phyloP scores from a whole-genome alignment of 2,113 vertebrate genomes.

The Ceyx margarethae region DNA sequence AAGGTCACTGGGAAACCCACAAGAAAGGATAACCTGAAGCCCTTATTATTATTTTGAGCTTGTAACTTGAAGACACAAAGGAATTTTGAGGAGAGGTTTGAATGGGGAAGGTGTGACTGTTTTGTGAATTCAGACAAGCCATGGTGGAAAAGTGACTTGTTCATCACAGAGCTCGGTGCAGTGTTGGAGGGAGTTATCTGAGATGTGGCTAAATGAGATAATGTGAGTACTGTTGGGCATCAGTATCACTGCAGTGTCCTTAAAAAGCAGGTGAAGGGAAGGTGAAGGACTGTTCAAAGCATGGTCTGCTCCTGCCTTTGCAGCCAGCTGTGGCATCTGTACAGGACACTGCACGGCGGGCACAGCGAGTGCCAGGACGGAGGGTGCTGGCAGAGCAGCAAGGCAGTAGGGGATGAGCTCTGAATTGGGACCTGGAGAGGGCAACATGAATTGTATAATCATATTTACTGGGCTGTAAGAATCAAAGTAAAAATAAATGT shows the following conservation, averaged over 20 bases:
- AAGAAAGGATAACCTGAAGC: slow-evolving; percentile 16
- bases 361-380: neutral
- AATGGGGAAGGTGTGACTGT: neutral
- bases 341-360: neutral
- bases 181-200: neutral
- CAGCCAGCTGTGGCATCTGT: neutral
- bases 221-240: neutral
- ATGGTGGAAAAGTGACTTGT: neutral
- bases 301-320: neutral
- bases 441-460: neutral
- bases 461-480: neutral
- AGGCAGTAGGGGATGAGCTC: neutral
- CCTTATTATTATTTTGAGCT: slow-evolving; percentile 41
- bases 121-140: slow-evolving; percentile 1
- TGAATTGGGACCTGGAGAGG: neutral
- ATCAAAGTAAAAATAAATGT: neutral
- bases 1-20: slow-evolving; percentile 48
- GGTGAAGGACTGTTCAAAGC: slow-evolving; percentile 11
- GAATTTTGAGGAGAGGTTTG: neutral
- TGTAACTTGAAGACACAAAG: neutral
- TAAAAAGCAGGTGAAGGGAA: slow-evolving; percentile 38
- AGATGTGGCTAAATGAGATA: slow-evolving; percentile 33
- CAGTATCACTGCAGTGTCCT: slow-evolving; percentile 38
- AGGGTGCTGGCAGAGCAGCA: neutral
- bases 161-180: neutral